Evolutionary conservation across 2,888 invertebrate species (phyloP), one percentile per base, ranked within the genome.

Genomic region (Acrobasis suavella): DNA sequence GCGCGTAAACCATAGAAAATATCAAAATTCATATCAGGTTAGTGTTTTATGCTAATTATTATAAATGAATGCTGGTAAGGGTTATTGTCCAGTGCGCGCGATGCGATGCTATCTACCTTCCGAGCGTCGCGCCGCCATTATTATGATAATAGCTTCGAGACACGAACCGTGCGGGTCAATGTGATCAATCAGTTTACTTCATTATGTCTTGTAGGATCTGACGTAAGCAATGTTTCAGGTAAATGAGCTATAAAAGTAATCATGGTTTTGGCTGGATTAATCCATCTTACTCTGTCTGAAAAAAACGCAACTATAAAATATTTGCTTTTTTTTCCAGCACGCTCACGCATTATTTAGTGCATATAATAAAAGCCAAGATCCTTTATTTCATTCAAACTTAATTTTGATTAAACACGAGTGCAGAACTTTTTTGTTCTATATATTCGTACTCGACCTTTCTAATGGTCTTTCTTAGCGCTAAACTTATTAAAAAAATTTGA

Each of bases 41-140:
- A 70, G 67, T 75, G 71, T 79, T 80, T 83, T 84, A 86, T 84
- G 83, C 73, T 85, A 86, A 86, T 87, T 82, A 86, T 85, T 81
- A 86, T 86, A 85, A 88, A 86, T 86, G 82, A 86, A 83, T 81
- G 83, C 80, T 72, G 73, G 78, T 86, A 82, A 87, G 87, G 86
- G 90, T 90, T 88, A 90, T 90, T 89, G 90, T 90, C 91, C 91
- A 91, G 79, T 81, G 86, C 82, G 83, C 86, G 87, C 89, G 86
- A 89, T 88, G 80, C 78, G 91, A 91, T 91, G 79, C 78, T 89
- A 91, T 91, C 91, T 84, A 60, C 79, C 70, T 87, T 87, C 88
- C 87, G 84, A 85, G 78, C 86, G 91, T 89, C 90, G 91, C 88
- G 84, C 82, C 88, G 82, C 71, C 74, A 77, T 79, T 81, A 82